Percentiles rank a stretch among this genome's conserved stretches.
These are phyloP conservation scores for Helicoverpa assulta DNA, from an alignment of 2,888 invertebrate species.

Conservation along the genomic window DNA sequence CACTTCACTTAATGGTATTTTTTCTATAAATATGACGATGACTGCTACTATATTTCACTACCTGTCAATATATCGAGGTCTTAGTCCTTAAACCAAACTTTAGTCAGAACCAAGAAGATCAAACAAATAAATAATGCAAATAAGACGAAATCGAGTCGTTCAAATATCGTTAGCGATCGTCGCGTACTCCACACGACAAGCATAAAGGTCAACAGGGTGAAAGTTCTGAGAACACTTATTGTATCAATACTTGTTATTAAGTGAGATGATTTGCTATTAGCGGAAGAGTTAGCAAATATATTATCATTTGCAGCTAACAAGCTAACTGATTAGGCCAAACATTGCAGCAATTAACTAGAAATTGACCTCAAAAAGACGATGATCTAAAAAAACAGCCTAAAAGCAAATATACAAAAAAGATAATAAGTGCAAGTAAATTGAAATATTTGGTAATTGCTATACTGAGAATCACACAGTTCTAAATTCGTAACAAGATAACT, in stretches of 20 bases:
- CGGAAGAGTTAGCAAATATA: slow-evolving; percentile 9
- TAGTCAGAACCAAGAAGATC: slow-evolving; percentile 18
- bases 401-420: too few relatives aligned
- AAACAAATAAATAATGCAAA: slow-evolving; percentile 46
- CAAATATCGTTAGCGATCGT: slow-evolving; percentile 45
- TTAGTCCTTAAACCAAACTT: slow-evolving; percentile 1
- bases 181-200: slow-evolving; percentile 64
- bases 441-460: not conserved
- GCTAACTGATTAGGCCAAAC: not conserved
- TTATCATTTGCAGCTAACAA: slow-evolving; percentile 1
- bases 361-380: not conserved
- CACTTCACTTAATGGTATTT: too few relatives aligned
- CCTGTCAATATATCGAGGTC: not conserved
- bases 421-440: not conserved
- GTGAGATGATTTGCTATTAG: slow-evolving; percentile 56
- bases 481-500: slow-evolving; percentile 19
- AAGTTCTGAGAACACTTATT: slow-evolving; percentile 81
- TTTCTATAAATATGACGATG: too few relatives aligned
- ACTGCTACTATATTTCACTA: too few relatives aligned
- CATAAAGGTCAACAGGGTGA: slow-evolving; percentile 77
- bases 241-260: slow-evolving; percentile 52
- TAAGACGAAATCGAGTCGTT: slow-evolving; percentile 46
- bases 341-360: not conserved
- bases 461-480: not conserved
- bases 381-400: not conserved